phyloP scores from a whole-genome alignment of 2,888 invertebrate genomes.

The Oxytorus armatus region DNA sequence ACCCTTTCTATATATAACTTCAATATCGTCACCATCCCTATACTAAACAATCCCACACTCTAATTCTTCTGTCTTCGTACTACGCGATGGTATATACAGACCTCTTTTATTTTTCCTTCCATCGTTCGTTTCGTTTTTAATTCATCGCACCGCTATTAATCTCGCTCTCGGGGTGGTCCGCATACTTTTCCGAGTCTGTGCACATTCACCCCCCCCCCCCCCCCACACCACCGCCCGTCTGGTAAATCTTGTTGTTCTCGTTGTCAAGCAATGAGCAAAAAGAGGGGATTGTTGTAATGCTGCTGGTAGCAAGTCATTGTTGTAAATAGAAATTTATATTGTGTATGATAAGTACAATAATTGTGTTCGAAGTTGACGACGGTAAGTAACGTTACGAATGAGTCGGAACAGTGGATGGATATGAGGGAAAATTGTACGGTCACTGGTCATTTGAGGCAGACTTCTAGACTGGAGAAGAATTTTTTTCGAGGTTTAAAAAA shows the following conservation, averaged over 20 bases:
- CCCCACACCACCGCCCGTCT: no score
- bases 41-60: slow-evolving; percentile 64
- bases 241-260: slow-evolving; percentile 79
- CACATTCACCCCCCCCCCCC: not conserved
- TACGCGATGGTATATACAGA: slow-evolving; percentile 17
- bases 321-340: no score
- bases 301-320: slow-evolving; percentile 74
- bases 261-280: slow-evolving; percentile 83
- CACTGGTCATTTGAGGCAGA: no score
- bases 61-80: slow-evolving; percentile 69
- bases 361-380: no score
- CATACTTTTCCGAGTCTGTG: slow-evolving; percentile 1
- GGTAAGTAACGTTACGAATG: no score
- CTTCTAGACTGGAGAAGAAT: no score
- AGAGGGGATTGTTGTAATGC: slow-evolving; percentile 86
- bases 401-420: no score
- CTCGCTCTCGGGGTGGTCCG: slow-evolving; percentile 79
- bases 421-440: no score
- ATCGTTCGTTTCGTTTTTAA: slow-evolving; percentile 79
- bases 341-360: no score
- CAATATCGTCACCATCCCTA: slow-evolving; percentile 44
- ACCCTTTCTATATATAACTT: slow-evolving; percentile 50
- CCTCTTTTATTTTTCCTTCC: not conserved
- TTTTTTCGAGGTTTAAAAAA: no score
- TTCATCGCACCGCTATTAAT: slow-evolving; percentile 85